Evolutionary conservation across 1,140 invertebrate species (phyloP).

Genomic region (Temnothorax curvispinosus): DNA sequence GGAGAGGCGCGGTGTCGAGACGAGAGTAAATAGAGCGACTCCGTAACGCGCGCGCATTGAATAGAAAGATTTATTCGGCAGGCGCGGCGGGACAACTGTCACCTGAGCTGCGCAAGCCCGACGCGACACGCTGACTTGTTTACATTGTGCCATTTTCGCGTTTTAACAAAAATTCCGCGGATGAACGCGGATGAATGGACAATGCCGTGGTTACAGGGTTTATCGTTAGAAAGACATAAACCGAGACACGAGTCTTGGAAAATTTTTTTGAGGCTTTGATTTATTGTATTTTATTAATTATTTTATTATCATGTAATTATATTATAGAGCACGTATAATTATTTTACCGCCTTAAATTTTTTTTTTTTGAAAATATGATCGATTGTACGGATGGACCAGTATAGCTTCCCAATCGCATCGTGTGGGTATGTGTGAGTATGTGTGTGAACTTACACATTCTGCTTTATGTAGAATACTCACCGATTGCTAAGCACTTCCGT

Average conservation of each 20-base stretch:
- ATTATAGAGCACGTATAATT: not conserved
- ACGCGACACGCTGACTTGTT: constrained; percentile 14
- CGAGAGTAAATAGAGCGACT: constrained; percentile 52
- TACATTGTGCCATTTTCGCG: constrained; percentile 15
- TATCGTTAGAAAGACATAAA: not conserved
- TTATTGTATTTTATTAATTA: not conserved
- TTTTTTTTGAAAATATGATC: not conserved
- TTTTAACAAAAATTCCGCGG: constrained; percentile 8
- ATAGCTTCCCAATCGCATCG: not conserved
- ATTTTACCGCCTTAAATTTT: not conserved
- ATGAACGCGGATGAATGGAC: not conserved
- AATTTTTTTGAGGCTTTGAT: not conserved
- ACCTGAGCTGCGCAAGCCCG: constrained; percentile 14
- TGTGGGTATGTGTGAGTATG: too few relatives aligned
- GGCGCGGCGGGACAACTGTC: constrained; percentile 5
- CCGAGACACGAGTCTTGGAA: not conserved
- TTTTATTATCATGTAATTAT: not conserved
- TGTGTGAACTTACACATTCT: not conserved
- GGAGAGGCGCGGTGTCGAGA: constrained; percentile 37
- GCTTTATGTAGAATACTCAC: constrained; percentile 20
- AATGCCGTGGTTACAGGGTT: not conserved
- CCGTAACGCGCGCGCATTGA: constrained; percentile 33
- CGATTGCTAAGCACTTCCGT: constrained; percentile 45
- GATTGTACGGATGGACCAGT: not conserved
- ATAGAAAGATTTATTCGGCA: constrained; percentile 54